Evolutionary conservation across 2,888 invertebrate genomes (phyloP), one percentile per base, ranked within the genome.

Genomic region (Dryobotodes eremita): DNA sequence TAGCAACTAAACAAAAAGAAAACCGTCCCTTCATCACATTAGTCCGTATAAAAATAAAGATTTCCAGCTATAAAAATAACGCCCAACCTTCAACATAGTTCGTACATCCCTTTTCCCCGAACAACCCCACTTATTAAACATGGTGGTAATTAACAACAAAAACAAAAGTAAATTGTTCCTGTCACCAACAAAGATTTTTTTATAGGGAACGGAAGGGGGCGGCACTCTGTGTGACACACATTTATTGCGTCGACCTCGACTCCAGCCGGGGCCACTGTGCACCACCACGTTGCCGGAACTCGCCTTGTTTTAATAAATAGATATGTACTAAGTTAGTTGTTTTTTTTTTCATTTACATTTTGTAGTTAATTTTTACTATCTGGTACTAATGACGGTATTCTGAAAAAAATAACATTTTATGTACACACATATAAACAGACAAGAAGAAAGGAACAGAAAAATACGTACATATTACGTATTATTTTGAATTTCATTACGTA

Each of bases 151-250:
- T 88, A 86, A 81, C 79, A 89, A 84, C 75, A 80, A 79, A 81
- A 89, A 87, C 77, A 84, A 88, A 88, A 80, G 83, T 80, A 83
- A 84, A 89, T 86, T 81, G 72, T 79, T 73, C 77, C 83, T 55
- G 79, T 80, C 82, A 72, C 71, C 68, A 75, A 88, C 88, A 89
- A 89, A 81, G 82, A 86, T 82, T 83, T 82, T n/a, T 79, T 79
- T 81, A 86, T 72, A 83, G 77, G 68, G 57, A 81, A 73, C 75
- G 86, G 88, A 88, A 89, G 80, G 55, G 80, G 80, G 72, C 26
- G 69, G 55, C 73, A 71, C 80, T 70, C 71, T 77, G 75, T 57
- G 75, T 31, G 75, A 62, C 82, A 85, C 71, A 85, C 79, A 84
- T 85, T 86, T 77, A 77, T 65, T 55, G 74, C 71, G 61, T 61